Evolutionary conservation across 1,140 invertebrate genomes (phyloP).

Genomic region (Stegodyphus dumicola): DNA sequence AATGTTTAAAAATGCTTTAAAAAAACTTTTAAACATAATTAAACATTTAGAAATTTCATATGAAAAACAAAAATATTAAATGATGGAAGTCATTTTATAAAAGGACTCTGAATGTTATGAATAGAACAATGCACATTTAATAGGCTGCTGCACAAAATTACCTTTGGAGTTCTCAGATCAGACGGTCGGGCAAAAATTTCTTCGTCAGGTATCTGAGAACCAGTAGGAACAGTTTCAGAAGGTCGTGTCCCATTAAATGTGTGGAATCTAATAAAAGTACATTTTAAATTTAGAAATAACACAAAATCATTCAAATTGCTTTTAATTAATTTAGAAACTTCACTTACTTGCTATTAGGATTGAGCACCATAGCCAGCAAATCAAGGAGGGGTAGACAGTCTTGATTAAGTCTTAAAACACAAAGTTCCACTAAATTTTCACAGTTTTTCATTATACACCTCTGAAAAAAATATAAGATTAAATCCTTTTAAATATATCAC

Average conservation of each 20-base stretch:
- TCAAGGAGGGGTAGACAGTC: conserved; percentile 95
- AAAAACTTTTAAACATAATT: too few relatives aligned
- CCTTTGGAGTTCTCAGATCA: conserved; percentile 70
- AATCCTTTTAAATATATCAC: too few relatives aligned
- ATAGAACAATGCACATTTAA: neutral
- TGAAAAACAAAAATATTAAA: too few relatives aligned
- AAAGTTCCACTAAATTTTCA: conserved; percentile 89
- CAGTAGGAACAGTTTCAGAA: conserved; percentile 80
- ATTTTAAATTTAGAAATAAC: neutral
- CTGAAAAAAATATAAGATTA: conserved; percentile 65
- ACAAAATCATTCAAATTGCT: neutral
- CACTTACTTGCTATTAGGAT: conserved; percentile 88
- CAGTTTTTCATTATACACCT: conserved; percentile 93
- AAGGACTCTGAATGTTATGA: too few relatives aligned
- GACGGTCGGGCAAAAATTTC: conserved; percentile 85
- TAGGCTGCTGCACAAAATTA: conserved; percentile 58
- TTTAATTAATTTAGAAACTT: conserved; percentile 36
- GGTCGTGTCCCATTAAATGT: conserved; percentile 87
- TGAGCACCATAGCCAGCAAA: conserved; percentile 91
- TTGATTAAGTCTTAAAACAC: conserved; percentile 88
- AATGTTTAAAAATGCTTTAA: too few relatives aligned
- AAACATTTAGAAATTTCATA: too few relatives aligned
- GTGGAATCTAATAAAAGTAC: conserved; percentile 80
- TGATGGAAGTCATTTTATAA: too few relatives aligned
- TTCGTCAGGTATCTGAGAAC: conserved; percentile 75